Conservation (phyloP, 2,113 vertebrate species). For the Lophius piscatorius region DNA sequence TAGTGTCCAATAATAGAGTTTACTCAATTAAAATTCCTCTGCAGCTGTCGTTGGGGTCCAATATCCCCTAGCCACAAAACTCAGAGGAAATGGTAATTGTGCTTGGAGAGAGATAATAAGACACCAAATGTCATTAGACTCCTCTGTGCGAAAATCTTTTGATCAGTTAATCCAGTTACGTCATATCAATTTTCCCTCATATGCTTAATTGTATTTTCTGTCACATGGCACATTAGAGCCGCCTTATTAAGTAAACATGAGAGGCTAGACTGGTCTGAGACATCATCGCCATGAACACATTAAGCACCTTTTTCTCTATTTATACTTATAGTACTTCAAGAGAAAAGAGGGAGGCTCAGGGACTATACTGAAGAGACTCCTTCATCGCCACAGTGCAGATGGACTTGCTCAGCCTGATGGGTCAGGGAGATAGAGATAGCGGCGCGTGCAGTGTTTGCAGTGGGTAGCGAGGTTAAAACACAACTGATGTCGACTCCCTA, state of each 20-base stretch:
- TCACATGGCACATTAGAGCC: not conserved
- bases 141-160: conserved; percentile 14
- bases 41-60: conserved; percentile 25
- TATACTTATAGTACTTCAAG: not conserved
- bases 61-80: conserved; percentile 39
- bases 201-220: not conserved
- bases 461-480: conserved; percentile 57
- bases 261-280: not conserved
- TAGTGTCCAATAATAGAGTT: conserved; percentile 42
- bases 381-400: conserved; percentile 20
- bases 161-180: conserved; percentile 11
- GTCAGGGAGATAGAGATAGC: conserved; percentile 43
- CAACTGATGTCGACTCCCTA: conserved; percentile 76
- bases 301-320: too few relatives aligned
- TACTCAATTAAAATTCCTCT: conserved; percentile 51
- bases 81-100: conserved; percentile 33
- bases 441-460: conserved; percentile 18
- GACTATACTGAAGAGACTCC: conserved; percentile 9
- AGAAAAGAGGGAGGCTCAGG: not conserved
- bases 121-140: conserved; percentile 35
- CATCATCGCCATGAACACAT: too few relatives aligned
- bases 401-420: conserved; percentile 35
- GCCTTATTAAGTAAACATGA: not conserved
- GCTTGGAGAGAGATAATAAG: conserved; percentile 27
- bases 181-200: conserved; percentile 10